Percentiles rank a stretch among this genome's conserved stretches.
Evolutionary conservation across 1,140 invertebrate species (phyloP).

Genomic region (Campoletis sonorensis): DNA sequence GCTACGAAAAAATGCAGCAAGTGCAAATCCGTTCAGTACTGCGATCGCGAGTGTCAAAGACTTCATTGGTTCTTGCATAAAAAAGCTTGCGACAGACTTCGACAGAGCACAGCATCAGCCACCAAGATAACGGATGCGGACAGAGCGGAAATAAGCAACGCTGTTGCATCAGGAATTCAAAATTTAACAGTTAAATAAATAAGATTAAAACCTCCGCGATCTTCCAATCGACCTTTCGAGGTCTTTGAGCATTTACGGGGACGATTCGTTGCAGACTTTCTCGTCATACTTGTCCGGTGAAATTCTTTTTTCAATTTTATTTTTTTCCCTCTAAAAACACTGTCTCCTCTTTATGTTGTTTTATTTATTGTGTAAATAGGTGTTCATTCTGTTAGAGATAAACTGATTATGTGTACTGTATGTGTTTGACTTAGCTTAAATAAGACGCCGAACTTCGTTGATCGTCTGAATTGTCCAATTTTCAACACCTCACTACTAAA

Average conservation of each 20-base stretch:
- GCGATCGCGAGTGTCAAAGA: constrained; percentile 94
- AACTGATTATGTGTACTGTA: constrained; percentile 8
- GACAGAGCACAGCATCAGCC: constrained; percentile 53
- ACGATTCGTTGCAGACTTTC: background rate
- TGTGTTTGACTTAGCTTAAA: constrained; percentile 23
- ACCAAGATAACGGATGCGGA: constrained; percentile 65
- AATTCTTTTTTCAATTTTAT: background rate
- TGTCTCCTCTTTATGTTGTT: constrained; percentile 9
- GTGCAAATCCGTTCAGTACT: constrained; percentile 96
- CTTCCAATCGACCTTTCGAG: background rate
- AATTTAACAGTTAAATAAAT: constrained; percentile 69
- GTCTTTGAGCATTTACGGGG: background rate
- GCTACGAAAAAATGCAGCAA: constrained; percentile 96
- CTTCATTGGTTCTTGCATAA: constrained; percentile 98
- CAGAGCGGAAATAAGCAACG: constrained; percentile 65
- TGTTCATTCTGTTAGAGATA: background rate
- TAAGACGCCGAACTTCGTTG: background rate
- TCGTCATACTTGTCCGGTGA: constrained; percentile 13
- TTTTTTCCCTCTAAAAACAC: background rate
- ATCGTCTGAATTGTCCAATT: background rate
- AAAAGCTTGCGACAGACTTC: constrained; percentile 84
- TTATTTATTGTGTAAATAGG: constrained; percentile 38
- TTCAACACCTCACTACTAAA: background rate
- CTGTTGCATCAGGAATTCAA: constrained; percentile 66
- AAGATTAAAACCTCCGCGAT: constrained; percentile 39